Percentiles rank a stretch among this genome's conserved stretches.
Conservation (phyloP, 1,140 invertebrate genomes). For the Druon quercuslanigerum region DNA sequence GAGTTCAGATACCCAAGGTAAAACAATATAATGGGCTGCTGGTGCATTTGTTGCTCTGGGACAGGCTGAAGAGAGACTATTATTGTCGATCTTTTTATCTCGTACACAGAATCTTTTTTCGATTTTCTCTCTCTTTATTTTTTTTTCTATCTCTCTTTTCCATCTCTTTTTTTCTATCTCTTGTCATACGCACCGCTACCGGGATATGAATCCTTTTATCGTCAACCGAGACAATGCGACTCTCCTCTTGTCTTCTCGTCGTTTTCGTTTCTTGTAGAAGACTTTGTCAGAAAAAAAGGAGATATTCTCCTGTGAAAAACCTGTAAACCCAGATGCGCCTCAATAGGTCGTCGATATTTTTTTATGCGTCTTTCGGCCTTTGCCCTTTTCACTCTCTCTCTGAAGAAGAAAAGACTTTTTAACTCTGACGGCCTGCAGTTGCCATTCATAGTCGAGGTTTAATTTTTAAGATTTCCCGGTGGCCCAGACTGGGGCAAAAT, state of each 20-base stretch:
- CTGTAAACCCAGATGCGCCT: constrained; percentile 25
- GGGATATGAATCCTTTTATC: constrained; percentile 29
- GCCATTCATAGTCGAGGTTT: neutral
- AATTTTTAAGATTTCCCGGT: constrained; percentile 14
- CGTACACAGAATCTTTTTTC: constrained; percentile 20
- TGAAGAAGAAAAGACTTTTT: constrained; percentile 5
- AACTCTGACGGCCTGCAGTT: neutral
- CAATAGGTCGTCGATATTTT: constrained; percentile 29
- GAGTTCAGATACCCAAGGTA: constrained; percentile 1
- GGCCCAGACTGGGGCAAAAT: neutral
- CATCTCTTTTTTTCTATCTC: neutral
- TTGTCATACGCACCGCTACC: constrained; percentile 20
- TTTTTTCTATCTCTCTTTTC: neutral
- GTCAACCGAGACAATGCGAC: constrained; percentile 22
- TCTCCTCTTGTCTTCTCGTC: constrained; percentile 20
- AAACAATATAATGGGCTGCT: constrained; percentile 28
- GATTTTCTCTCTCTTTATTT: neutral
- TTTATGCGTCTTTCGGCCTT: constrained; percentile 22
- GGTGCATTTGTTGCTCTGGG: constrained; percentile 28
- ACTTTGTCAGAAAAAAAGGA: constrained; percentile 7
- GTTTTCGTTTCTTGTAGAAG: constrained; percentile 22
- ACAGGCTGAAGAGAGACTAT: constrained; percentile 2
- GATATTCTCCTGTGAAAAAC: constrained; percentile 30
- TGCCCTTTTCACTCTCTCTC: neutral
- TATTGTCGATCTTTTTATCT: constrained; percentile 30